phyloP scores from a whole-genome alignment of 1,140 invertebrate species.

The Dolichoris vasculosae region DNA sequence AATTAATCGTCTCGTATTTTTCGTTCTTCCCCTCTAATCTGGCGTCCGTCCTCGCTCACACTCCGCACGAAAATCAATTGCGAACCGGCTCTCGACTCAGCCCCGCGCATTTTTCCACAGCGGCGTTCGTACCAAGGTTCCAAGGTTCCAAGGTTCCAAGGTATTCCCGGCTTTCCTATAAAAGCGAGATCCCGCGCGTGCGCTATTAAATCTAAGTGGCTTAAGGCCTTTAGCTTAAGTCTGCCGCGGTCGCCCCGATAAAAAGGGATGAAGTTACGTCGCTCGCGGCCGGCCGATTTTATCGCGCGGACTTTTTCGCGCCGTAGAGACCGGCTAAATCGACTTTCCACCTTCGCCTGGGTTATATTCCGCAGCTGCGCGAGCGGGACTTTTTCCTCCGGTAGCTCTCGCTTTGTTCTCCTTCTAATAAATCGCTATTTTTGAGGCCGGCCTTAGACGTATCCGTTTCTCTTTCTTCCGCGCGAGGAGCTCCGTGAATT shows the following conservation, averaged over 20 bases:
- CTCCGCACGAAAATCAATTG: conserved; percentile 54
- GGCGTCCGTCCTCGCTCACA: conserved; percentile 35
- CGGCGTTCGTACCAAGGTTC: too few species aligned
- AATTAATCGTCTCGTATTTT: conserved; percentile 37
- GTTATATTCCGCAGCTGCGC: too few species aligned
- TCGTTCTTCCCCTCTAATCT: conserved; percentile 16
- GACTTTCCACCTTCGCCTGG: conserved; percentile 13
- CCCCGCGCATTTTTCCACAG: background rate
- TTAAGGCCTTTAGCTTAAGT: conserved; percentile 71
- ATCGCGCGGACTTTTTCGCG: conserved; percentile 7
- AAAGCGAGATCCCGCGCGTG: conserved; percentile 52
- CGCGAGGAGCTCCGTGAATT: conserved; percentile 9
- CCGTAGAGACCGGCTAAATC: background rate
- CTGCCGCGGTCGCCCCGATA: conserved; percentile 62
- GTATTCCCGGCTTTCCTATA: conserved; percentile 55
- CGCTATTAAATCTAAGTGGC: conserved; percentile 73
- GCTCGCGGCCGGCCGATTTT: conserved; percentile 51
- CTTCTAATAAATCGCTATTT: conserved; percentile 35
- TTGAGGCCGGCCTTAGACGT: background rate
- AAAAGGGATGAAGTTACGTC: conserved; percentile 71
- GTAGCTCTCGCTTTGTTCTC: background rate
- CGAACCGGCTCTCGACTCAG: background rate
- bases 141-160: too few species aligned
- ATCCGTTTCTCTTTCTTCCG: background rate
- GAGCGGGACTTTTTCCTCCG: background rate